These are phyloP conservation scores for Ditula angustiorana DNA, from an alignment of 2,888 invertebrate species.

Conservation along the genomic window DNA sequence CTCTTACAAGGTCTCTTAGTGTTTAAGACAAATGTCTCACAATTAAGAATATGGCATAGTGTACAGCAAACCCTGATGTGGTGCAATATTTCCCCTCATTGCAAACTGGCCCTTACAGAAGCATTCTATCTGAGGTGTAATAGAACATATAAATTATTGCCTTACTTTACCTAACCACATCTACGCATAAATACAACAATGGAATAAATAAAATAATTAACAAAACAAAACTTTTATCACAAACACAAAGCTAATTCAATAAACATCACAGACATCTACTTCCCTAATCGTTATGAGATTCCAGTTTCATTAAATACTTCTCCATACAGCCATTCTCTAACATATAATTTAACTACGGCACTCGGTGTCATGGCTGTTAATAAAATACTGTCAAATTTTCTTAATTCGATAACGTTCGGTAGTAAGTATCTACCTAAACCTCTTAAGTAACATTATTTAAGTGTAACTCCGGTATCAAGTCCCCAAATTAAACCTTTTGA, in stretches of 20 bases:
- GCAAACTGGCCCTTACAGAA: conserved; percentile 8
- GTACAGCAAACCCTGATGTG: not conserved
- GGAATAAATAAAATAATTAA: conserved; percentile 47
- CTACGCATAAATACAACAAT: conserved; percentile 46
- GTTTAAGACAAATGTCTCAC: too few species aligned
- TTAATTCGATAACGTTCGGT: too few species aligned
- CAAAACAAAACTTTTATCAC: conserved; percentile 51
- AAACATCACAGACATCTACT: conserved; percentile 81
- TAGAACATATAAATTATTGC: conserved; percentile 45
- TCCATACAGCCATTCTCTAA: conserved; percentile 64
- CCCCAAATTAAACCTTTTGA: not conserved
- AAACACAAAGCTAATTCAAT: conserved; percentile 65
- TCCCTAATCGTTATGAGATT: conserved; percentile 70
- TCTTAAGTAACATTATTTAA: not conserved
- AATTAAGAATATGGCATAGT: too few species aligned
- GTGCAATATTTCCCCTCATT: not conserved
- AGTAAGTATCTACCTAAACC: too few species aligned
- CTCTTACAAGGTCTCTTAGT: too few species aligned
- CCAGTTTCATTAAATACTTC: conserved; percentile 55
- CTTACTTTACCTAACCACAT: conserved; percentile 44
- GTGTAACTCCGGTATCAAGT: not conserved
- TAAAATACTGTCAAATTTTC: not conserved
- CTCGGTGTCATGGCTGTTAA: conserved; percentile 53
- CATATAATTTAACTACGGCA: conserved; percentile 67
- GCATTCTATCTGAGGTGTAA: conserved; percentile 23